These are phyloP conservation scores for Caenorhabditis wallacei DNA, from an alignment of 2,888 invertebrate species.

Conservation along the genomic window DNA sequence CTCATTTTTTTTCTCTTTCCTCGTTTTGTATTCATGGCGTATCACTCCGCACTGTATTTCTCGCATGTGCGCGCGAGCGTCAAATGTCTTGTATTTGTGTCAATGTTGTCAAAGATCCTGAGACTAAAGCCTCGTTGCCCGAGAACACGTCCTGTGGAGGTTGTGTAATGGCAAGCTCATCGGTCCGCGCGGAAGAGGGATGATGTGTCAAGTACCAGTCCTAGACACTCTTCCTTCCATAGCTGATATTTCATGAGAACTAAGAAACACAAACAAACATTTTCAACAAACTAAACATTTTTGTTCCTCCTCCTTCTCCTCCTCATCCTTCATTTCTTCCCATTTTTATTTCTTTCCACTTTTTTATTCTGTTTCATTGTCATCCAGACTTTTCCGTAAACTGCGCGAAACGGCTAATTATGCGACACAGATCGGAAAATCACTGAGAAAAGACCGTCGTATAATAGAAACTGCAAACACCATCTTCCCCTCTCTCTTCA, in stretches of 20 bases:
- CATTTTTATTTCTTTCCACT: constrained; percentile 23
- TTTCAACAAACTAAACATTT: constrained; percentile 28
- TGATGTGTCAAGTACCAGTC: constrained; percentile 65
- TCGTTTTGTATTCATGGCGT: constrained; percentile 23
- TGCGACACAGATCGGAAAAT: constrained; percentile 64
- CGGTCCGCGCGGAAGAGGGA: constrained; percentile 56
- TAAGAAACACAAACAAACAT: constrained; percentile 41
- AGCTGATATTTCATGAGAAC: constrained; percentile 32
- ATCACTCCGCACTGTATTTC: constrained; percentile 32
- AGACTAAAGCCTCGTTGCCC: constrained; percentile 32
- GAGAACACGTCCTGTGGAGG: constrained; percentile 63
- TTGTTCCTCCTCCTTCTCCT: constrained; percentile 6
- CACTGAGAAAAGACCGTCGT: constrained; percentile 52
- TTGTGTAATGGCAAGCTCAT: constrained; percentile 65
- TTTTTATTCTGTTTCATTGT: constrained; percentile 46
- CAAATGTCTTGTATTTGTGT: constrained; percentile 50
- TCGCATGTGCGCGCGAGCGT: constrained; percentile 34
- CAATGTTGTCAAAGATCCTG: constrained; percentile 60
- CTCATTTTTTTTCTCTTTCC: constrained; percentile 48
- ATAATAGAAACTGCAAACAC: constrained; percentile 63
- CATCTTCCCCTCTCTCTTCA: constrained; percentile 18
- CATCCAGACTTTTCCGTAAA: constrained; percentile 59
- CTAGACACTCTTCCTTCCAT: constrained; percentile 45
- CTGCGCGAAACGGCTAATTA: constrained; percentile 64
- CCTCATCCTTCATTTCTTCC: constrained; percentile 16